Percentiles rank a stretch among this genome's conserved stretches.
These are phyloP conservation scores for Gallinago jamesoni DNA, from an alignment of 2,113 vertebrate genomes.

Conservation along the genomic window DNA sequence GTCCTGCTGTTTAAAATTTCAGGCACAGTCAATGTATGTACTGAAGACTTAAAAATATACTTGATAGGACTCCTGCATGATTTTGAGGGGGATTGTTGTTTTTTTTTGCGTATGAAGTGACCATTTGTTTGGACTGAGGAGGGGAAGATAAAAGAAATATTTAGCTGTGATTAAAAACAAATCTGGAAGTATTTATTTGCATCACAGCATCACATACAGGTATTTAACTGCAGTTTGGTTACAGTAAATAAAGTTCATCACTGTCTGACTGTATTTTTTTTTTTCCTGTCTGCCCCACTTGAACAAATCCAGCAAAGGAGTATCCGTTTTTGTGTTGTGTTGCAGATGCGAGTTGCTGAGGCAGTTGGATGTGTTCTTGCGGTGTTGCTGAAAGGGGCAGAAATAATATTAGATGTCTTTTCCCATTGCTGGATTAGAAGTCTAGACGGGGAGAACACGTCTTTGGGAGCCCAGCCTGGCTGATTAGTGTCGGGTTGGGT, in stretches of 20 bases:
- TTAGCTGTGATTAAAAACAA: background rate
- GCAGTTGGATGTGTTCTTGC: constrained; percentile 28
- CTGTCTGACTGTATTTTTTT: background rate
- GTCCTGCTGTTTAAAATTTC: background rate
- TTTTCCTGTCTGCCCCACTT: background rate
- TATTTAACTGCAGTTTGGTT: background rate
- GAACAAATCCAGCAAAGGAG: background rate
- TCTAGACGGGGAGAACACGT: constrained; percentile 51
- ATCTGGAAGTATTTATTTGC: background rate
- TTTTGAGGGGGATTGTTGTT: background rate
- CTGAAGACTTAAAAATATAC: background rate
- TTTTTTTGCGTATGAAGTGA: background rate
- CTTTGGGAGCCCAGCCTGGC: constrained; percentile 30
- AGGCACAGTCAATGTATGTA: background rate
- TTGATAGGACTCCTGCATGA: background rate
- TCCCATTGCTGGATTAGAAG: constrained; percentile 51
- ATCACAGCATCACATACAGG: background rate
- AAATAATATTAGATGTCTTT: constrained; percentile 56
- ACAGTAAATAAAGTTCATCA: background rate
- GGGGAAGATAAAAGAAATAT: background rate
- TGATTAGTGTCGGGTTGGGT: constrained; percentile 38
- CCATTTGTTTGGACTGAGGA: background rate
- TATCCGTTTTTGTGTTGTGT: background rate
- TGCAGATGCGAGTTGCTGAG: background rate
- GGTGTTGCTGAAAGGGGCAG: background rate